Base-by-base conservation (phyloP, 2,113 vertebrate species). In the Tympanuchus pallidicinctus region DNA sequence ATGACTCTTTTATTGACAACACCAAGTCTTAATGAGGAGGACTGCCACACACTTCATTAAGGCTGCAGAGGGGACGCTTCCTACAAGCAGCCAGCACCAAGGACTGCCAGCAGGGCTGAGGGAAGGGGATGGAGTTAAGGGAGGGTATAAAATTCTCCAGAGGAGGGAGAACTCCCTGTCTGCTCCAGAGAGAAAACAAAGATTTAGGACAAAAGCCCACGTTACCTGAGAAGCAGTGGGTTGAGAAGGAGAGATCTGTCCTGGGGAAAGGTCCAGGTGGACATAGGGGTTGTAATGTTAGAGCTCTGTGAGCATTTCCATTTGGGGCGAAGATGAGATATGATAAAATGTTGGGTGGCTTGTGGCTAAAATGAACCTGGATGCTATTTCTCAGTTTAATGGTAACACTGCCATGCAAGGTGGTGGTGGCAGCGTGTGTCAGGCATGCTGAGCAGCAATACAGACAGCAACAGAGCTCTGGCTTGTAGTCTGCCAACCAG, bases 1-100 rank as follows among this genome's bases (percentile, higher is more conserved):
- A 98, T 97, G 98, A 98, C 97, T 98, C 96, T 97, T 97, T 97
- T 97, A 98, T 98, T 97, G 97, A 97, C 96, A 96, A 91, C 54
- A 13, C 91, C 17, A 89, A 69, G 89, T 88, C 97, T 96, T 98
- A 97, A 98, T 97, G 97, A 98, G 98, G 92, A 98, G 78, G 86
- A 95, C 95, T 95, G 93, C 94, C 89, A 79, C 95, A 95, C 97
- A 97, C 97, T 98, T 98, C 96, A 97, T 97, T 98, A 98, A 97
- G 75, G 83, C 77, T 82, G 92, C 81, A 76, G 82, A 90, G 90
- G 82, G 92, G 89, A 91, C 89, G 82, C 84, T 90, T 87, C 77
- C 90, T 82, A 34, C 67, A 34, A 78, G 19, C 8, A 34, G 69
- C 59, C 6, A 72, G 60, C 81, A 72, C 90, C 88, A 64, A 75